These are phyloP conservation scores for Lepetodrilus schrolli DNA, from an alignment of 2,888 invertebrate genomes.

Conservation along the genomic window DNA sequence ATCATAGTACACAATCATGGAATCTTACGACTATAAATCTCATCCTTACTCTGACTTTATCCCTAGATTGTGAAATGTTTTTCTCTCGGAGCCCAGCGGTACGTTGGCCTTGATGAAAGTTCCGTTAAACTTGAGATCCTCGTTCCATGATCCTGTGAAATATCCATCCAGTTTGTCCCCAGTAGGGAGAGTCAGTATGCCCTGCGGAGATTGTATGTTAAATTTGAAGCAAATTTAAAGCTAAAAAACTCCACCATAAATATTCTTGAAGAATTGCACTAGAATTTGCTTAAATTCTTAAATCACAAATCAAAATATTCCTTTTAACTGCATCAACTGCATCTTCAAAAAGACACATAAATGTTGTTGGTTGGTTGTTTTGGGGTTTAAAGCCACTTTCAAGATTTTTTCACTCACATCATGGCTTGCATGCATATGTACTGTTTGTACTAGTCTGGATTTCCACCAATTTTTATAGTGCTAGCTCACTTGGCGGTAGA, in stretches of 20 bases:
- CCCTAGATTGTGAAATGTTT: constrained; percentile 34
- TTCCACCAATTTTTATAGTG: too few relatives aligned
- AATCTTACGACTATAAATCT: too few relatives aligned
- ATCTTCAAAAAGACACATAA: too few relatives aligned
- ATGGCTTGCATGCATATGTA: too few relatives aligned
- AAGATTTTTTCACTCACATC: too few relatives aligned
- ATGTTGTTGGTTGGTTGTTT: too few relatives aligned
- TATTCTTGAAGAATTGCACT: not conserved
- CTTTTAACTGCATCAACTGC: too few relatives aligned
- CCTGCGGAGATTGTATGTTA: constrained; percentile 77
- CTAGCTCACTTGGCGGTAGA: too few relatives aligned
- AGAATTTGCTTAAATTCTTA: not conserved
- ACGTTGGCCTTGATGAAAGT: constrained; percentile 76
- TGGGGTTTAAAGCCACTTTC: too few relatives aligned
- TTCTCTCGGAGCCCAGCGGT: constrained; percentile 27
- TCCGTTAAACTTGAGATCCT: constrained; percentile 87
- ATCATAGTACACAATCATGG: too few relatives aligned
- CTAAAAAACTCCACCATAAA: not conserved
- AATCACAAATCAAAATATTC: not conserved
- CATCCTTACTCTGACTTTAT: constrained; percentile 43
- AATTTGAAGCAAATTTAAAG: not conserved
- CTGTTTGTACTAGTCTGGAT: too few relatives aligned
- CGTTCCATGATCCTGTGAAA: constrained; percentile 83
- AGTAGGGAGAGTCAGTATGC: constrained; percentile 85
- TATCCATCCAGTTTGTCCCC: constrained; percentile 85